A percentile compares a stretch with the other conserved stretches of the same genome.
phyloP scores from a whole-genome alignment of 2,797 vertebrate species.

The Schizopygopsis malacanthus region DNA sequence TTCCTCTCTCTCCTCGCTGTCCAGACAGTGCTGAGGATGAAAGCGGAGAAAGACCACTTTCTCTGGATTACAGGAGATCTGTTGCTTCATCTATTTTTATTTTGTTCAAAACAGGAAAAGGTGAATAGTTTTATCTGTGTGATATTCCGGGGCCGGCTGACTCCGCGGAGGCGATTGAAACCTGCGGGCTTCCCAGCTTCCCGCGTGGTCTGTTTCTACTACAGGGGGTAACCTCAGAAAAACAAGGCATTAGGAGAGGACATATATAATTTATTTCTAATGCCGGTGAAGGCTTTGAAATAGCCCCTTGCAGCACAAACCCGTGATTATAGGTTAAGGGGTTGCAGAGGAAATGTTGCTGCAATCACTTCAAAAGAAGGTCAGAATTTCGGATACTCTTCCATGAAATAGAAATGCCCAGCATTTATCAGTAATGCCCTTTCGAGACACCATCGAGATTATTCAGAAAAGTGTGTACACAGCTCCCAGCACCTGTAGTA shows the following conservation, averaged over 20 bases:
- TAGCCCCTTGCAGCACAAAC: conserved; percentile 10
- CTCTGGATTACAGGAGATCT: conserved; percentile 20
- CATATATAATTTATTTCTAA: conserved; percentile 34
- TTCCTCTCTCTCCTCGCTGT: conserved; percentile 14
- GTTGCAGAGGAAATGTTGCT: conserved; percentile 24
- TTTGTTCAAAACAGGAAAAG: conserved; percentile 34
- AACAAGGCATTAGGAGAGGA: conserved; percentile 19
- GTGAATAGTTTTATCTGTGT: conserved; percentile 12
- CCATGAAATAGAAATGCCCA: conserved; percentile 1
- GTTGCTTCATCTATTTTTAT: conserved; percentile 27
- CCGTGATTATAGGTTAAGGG: conserved; percentile 10
- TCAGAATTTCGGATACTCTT: neutral
- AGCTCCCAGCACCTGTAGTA: neutral
- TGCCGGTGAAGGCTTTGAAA: conserved; percentile 19
- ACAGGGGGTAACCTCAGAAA: conserved; percentile 11
- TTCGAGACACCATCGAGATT: neutral
- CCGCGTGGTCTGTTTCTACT: neutral
- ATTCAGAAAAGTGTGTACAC: neutral
- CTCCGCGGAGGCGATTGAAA: neutral
- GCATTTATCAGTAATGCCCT: conserved; percentile 14
- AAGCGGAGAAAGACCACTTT: conserved; percentile 20
- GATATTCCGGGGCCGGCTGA: neutral
- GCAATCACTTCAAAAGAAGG: conserved; percentile 30
- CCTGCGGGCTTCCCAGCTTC: neutral
- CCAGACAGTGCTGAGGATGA: neutral